Evolutionary conservation across 2,797 vertebrate genomes (phyloP).

Genomic region (Antennarius maculatus): DNA sequence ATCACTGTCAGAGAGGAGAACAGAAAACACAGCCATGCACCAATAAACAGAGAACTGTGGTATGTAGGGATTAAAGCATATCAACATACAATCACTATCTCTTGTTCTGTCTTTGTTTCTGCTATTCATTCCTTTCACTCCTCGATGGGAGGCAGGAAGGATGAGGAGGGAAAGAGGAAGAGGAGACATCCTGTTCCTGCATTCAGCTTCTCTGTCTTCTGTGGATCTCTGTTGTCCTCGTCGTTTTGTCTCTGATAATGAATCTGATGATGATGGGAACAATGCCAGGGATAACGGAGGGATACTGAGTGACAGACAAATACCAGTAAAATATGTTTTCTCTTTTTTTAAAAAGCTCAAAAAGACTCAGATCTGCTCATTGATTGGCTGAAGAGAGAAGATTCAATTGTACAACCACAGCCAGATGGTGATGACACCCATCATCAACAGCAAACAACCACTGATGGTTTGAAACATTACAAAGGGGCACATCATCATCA

Average conservation of each 20-base stretch:
- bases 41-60: neutral
- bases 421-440: no score
- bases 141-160: constrained; percentile 37
- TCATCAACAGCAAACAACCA: no score
- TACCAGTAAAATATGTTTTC: neutral
- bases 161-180: constrained; percentile 30
- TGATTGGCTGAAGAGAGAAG: constrained; percentile 29
- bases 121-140: constrained; percentile 16
- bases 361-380: neutral
- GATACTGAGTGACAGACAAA: neutral
- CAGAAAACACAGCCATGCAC: neutral
- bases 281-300: constrained; percentile 25
- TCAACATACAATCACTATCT: constrained; percentile 46
- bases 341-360: neutral
- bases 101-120: constrained; percentile 35
- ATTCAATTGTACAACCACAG: neutral
- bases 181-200: constrained; percentile 42
- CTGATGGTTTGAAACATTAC: no score
- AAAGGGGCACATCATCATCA: no score
- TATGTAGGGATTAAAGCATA: neutral
- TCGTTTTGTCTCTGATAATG: constrained; percentile 32
- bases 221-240: neutral
- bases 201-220: constrained; percentile 6
- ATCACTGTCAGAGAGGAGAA: neutral
- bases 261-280: constrained; percentile 11